Conservation (phyloP, 2,113 vertebrate species). For the Stegastes partitus region DNA sequence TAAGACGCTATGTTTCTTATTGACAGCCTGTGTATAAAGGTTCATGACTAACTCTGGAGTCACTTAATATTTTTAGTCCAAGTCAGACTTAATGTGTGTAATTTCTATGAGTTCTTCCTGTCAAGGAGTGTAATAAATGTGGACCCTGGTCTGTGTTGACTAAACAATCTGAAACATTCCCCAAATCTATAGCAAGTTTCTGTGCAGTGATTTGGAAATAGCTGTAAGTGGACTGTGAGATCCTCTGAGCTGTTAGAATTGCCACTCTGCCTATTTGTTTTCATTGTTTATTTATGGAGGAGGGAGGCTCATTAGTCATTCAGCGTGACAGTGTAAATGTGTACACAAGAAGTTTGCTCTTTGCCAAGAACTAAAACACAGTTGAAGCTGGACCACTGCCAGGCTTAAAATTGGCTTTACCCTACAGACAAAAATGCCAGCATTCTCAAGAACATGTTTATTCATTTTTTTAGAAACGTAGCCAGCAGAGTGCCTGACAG, state of each 20-base stretch:
- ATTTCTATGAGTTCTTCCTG: not conserved
- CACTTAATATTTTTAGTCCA: slow-evolving; percentile 25
- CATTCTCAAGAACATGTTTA: slow-evolving; percentile 30
- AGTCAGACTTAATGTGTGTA: not conserved
- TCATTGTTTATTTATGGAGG: slow-evolving; percentile 74
- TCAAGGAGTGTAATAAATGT: slow-evolving; percentile 14
- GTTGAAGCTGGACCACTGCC: slow-evolving; percentile 32
- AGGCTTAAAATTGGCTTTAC: slow-evolving; percentile 35
- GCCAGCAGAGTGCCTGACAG: slow-evolving; percentile 10
- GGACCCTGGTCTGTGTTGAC: not conserved
- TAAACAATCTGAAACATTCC: not conserved
- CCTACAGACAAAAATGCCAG: slow-evolving; percentile 21
- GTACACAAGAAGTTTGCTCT: slow-evolving; percentile 66
- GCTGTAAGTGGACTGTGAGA: slow-evolving; percentile 42
- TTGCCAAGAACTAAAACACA: slow-evolving; percentile 60
- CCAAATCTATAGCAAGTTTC: slow-evolving; percentile 16
- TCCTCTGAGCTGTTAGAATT: slow-evolving; percentile 36
- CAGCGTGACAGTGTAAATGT: slow-evolving; percentile 68
- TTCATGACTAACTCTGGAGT: slow-evolving; percentile 27
- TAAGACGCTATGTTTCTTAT: slow-evolving; percentile 17
- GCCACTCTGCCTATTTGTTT: slow-evolving; percentile 64
- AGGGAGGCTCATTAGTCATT: slow-evolving; percentile 71
- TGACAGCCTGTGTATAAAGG: slow-evolving; percentile 22
- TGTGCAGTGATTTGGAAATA: slow-evolving; percentile 33
- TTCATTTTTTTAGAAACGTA: slow-evolving; percentile 16